A percentile compares a stretch with the other conserved stretches of the same genome.
Evolutionary conservation across 2,888 invertebrate genomes (phyloP).

Genomic region (Pseudolycoriella hygida): DNA sequence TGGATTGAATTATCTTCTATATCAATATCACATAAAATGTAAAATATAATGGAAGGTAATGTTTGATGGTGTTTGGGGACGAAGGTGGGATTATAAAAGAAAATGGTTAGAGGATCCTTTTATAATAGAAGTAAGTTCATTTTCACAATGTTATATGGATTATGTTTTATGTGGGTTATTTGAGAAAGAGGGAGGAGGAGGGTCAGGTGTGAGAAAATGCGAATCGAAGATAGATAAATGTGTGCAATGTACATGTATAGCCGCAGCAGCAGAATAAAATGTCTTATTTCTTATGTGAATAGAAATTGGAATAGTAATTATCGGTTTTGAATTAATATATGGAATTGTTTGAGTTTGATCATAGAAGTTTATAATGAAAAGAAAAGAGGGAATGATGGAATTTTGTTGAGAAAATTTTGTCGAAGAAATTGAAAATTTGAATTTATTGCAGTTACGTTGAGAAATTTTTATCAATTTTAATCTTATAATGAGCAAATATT

Average conservation of each 20-base stretch:
- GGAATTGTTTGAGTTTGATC: slow-evolving; percentile 4
- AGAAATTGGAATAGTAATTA: slow-evolving; percentile 7
- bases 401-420: not conserved
- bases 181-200: too few species aligned
- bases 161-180: not conserved
- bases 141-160: not conserved
- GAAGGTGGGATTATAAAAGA: not conserved
- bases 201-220: slow-evolving; percentile 7
- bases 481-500: too few species aligned
- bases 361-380: not conserved
- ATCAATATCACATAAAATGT: not conserved
- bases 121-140: not conserved
- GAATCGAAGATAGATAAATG: too few species aligned
- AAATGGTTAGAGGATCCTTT: not conserved
- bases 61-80: too few species aligned
- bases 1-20: too few species aligned
- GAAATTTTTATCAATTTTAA: not conserved
- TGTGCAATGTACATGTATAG: not conserved
- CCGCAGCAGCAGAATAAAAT: not conserved
- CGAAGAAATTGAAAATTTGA: not conserved
- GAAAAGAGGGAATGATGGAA: not conserved
- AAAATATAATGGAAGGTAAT: not conserved
- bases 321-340: slow-evolving; percentile 5
- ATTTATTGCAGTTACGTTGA: not conserved
- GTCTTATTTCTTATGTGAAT: slow-evolving; percentile 1